A percentile compares a stretch with the other conserved stretches of the same genome.
These are phyloP conservation scores for Pterobdella sp. DNA, from an alignment of 2,888 invertebrate genomes.

Conservation along the genomic window DNA sequence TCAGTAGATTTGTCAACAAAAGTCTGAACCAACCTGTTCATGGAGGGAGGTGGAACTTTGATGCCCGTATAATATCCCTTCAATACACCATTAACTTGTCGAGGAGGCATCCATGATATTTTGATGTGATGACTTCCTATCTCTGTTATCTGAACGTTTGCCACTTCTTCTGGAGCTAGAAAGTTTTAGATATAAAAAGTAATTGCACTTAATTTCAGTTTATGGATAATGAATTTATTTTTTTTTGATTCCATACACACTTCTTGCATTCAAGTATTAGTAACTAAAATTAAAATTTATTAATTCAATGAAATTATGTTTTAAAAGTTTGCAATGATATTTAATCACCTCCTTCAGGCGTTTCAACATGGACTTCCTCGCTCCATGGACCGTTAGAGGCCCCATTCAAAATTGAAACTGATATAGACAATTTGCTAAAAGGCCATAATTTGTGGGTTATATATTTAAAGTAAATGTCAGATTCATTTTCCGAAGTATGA, in stretches of 20 bases:
- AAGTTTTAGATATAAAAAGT: too few relatives aligned
- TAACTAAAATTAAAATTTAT: neutral
- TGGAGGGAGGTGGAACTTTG: conserved; percentile 55
- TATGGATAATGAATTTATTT: too few relatives aligned
- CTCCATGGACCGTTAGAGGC: conserved; percentile 52
- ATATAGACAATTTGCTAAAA: conserved; percentile 65
- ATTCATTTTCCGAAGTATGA: neutral
- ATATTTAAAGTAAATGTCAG: neutral
- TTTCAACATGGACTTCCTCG: conserved; percentile 59
- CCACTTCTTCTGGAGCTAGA: conserved; percentile 37
- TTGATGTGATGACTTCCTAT: conserved; percentile 44
- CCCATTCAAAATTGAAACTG: conserved; percentile 55
- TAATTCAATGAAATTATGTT: neutral
- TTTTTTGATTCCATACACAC: too few relatives aligned
- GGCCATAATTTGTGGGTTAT: conserved; percentile 43
- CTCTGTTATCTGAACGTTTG: conserved; percentile 33
- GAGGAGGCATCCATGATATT: conserved; percentile 76
- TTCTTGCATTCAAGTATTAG: too few relatives aligned
- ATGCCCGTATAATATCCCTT: conserved; percentile 86
- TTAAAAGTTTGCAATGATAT: too few relatives aligned
- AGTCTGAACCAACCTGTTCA: neutral
- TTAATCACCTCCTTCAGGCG: conserved; percentile 43
- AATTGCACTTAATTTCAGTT: too few relatives aligned
- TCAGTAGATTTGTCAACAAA: neutral
- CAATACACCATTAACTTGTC: conserved; percentile 80